These are phyloP conservation scores for Aptenodytes patagonicus DNA, from an alignment of 2,113 vertebrate species.

Conservation along the genomic window DNA sequence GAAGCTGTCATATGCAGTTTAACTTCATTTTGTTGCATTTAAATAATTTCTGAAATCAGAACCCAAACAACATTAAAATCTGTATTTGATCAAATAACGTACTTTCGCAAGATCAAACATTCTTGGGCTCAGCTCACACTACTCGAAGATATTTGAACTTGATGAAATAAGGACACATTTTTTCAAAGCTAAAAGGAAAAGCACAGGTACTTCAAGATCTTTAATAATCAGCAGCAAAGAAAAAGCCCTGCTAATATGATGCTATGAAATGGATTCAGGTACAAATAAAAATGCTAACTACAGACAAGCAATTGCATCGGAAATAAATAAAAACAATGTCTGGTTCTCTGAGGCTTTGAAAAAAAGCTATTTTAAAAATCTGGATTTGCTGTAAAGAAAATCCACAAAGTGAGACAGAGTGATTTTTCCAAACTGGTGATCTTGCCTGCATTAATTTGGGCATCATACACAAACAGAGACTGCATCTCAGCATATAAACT, in stretches of 20 bases:
- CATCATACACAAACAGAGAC: neutral
- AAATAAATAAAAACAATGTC: neutral
- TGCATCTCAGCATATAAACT: neutral
- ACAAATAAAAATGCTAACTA: neutral
- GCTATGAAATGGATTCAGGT: neutral
- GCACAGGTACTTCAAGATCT: neutral
- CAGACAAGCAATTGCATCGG: neutral
- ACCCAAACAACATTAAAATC: neutral
- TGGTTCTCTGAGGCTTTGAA: neutral
- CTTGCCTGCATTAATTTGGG: neutral
- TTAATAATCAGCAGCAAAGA: neutral
- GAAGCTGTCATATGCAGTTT: neutral
- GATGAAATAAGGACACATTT: neutral
- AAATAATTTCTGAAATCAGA: neutral
- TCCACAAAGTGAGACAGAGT: neutral
- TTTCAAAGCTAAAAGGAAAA: neutral
- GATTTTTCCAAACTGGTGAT: neutral
- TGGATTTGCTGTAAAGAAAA: neutral
- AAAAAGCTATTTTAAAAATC: neutral
- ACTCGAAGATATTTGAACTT: neutral
- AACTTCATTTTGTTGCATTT: neutral
- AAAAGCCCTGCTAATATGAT: neutral
- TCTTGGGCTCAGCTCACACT: neutral
- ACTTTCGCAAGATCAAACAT: neutral
- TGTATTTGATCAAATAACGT: neutral